These are phyloP conservation scores for silkworm (Bombyx mori) DNA, from an alignment of 1,140 invertebrate genomes.

Conservation along the genomic window DNA sequence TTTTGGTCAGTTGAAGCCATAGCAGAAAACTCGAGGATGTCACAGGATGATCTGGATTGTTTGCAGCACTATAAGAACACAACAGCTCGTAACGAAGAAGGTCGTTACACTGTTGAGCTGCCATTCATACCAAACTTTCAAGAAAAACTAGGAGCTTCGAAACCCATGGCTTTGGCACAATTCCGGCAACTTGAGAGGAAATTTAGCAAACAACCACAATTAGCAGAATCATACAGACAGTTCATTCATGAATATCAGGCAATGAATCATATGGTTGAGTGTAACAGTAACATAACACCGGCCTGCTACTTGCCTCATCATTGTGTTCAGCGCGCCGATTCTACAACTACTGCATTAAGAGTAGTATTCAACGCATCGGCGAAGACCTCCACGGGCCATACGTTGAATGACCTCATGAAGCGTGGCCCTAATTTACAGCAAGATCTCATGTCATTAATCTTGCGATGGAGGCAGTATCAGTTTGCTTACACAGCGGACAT, in stretches of 20 bases:
- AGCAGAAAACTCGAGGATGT: slow-evolving; percentile 8
- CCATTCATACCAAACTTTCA: slow-evolving; percentile 8
- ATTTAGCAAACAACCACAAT: slow-evolving; percentile 10
- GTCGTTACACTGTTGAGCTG: slow-evolving; percentile 14
- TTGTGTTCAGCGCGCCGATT: slow-evolving; percentile 5
- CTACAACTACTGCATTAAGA: slow-evolving; percentile 37
- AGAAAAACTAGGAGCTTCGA: slow-evolving; percentile 15
- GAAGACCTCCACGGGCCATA: slow-evolving; percentile 29
- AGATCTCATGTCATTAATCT: slow-evolving; percentile 22
- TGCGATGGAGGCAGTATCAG: slow-evolving; percentile 27
- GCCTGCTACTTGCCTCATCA: slow-evolving; percentile 16
- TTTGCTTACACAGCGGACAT: slow-evolving; percentile 26
- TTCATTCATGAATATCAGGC: slow-evolving; percentile 6
- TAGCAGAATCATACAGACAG: slow-evolving; percentile 13
- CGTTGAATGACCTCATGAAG: slow-evolving; percentile 44
- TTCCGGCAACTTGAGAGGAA: slow-evolving; percentile 17
- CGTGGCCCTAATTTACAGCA: slow-evolving; percentile 47
- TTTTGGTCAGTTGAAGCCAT: slow-evolving; percentile 16
- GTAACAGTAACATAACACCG: background rate
- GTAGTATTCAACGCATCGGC: slow-evolving; percentile 56
- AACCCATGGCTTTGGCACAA: slow-evolving; percentile 19
- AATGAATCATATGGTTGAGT: slow-evolving; percentile 6
- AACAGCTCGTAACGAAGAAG: slow-evolving; percentile 9
- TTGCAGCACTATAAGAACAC: slow-evolving; percentile 14
- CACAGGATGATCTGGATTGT: slow-evolving; percentile 16